A percentile compares a stretch with the other conserved stretches of the same genome.
Conservation (phyloP, 2,888 invertebrate genomes). For the Drosophila niveifrons region DNA sequence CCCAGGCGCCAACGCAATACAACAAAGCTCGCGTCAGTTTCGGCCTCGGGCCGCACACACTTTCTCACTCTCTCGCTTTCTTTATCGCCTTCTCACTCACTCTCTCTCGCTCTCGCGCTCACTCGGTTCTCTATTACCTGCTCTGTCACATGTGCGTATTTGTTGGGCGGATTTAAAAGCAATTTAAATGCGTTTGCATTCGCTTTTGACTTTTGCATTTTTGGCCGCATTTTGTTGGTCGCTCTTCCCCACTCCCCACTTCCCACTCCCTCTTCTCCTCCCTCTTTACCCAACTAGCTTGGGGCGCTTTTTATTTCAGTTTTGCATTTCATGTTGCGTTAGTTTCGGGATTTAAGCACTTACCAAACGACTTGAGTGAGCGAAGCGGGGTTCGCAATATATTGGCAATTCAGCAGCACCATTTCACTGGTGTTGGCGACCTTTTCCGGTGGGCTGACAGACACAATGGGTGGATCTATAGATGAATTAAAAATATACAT, state of each 20-base stretch:
- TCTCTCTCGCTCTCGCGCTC: too few relatives aligned
- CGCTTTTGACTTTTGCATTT: slow-evolving; percentile 64
- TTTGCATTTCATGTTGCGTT: slow-evolving; percentile 20
- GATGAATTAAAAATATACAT: background rate
- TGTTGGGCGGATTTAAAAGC: slow-evolving; percentile 59
- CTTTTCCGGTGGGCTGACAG: slow-evolving; percentile 90
- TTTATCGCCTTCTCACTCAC: background rate
- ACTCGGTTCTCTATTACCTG: slow-evolving; percentile 14
- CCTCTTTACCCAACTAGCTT: too few relatives aligned
- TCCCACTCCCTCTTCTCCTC: background rate
- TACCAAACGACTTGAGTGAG: slow-evolving; percentile 92
- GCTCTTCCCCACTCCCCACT: background rate
- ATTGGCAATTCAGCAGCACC: slow-evolving; percentile 91
- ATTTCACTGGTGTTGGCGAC: slow-evolving; percentile 92
- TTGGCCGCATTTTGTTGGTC: slow-evolving; percentile 19
- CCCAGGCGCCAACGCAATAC: slow-evolving; percentile 42
- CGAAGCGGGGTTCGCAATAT: slow-evolving; percentile 94
- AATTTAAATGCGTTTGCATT: slow-evolving; percentile 72
- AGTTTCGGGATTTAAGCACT: slow-evolving; percentile 60
- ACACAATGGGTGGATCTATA: slow-evolving; percentile 94
- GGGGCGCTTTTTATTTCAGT: slow-evolving; percentile 16
- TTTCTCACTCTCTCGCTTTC: slow-evolving; percentile 3
- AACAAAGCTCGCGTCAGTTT: slow-evolving; percentile 62
- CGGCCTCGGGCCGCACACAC: slow-evolving; percentile 33
- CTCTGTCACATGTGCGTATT: slow-evolving; percentile 52